phyloP scores from a whole-genome alignment of 2,113 vertebrate genomes.

The Chaetura pelagica region DNA sequence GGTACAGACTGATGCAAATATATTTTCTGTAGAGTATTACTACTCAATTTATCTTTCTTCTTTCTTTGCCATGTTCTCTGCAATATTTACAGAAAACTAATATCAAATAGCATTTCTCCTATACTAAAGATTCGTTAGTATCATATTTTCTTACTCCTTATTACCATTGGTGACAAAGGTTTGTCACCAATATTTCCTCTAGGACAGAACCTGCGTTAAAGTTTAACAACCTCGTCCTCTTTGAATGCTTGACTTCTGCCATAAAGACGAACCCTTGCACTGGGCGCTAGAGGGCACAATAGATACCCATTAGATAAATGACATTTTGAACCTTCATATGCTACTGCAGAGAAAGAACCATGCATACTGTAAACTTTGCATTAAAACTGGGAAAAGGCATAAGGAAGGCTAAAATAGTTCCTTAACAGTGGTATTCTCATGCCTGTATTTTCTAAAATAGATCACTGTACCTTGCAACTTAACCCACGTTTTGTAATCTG shows the following conservation, averaged over 20 bases:
- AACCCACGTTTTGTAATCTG: fast-evolving
- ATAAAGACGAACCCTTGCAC: not conserved
- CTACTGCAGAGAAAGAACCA: not conserved
- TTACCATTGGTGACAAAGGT: not conserved
- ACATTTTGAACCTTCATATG: not conserved
- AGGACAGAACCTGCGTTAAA: not conserved
- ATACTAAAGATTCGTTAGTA: not conserved
- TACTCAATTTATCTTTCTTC: not conserved
- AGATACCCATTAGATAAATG: fast-evolving
- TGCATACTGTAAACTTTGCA: not conserved
- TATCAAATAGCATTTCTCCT: not conserved
- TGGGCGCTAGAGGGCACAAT: not conserved
- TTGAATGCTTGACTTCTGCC: not conserved
- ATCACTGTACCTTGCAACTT: fast-evolving
- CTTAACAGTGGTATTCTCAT: not conserved
- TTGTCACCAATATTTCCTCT: not conserved
- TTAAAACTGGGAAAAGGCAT: not conserved
- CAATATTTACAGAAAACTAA: not conserved
- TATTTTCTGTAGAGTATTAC: not conserved
- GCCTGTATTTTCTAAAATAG: not conserved
- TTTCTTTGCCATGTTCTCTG: not conserved
- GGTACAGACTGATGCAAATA: not conserved
- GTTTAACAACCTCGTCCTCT: fast-evolving
- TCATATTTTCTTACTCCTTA: not conserved
- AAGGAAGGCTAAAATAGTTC: not conserved